Conservation (phyloP, 2,113 vertebrate genomes). For the Oreotrochilus melanogaster region DNA sequence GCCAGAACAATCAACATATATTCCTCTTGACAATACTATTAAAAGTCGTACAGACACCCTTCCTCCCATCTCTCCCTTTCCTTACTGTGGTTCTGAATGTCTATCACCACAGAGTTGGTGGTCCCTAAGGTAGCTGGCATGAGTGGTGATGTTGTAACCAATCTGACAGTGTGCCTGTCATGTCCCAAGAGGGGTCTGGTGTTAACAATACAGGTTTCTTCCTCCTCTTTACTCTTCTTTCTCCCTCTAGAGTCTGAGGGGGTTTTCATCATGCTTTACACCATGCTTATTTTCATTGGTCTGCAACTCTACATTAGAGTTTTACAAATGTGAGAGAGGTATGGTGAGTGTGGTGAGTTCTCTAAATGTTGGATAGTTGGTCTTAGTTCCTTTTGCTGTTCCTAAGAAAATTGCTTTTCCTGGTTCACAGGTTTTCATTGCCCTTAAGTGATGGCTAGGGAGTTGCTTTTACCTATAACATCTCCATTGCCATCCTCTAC, state of each 20-base stretch:
- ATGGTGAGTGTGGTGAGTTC: not conserved
- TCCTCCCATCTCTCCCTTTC: not conserved
- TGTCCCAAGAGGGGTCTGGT: not conserved
- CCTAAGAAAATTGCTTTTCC: not conserved
- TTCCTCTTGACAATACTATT: not conserved
- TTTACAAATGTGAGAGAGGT: not conserved
- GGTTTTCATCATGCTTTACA: not conserved
- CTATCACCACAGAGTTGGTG: fast-evolving
- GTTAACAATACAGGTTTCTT: not conserved
- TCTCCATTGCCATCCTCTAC: not conserved
- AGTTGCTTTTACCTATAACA: not conserved
- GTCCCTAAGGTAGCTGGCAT: not conserved
- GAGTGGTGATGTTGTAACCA: not conserved
- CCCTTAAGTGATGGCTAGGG: not conserved
- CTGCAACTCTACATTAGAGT: not conserved
- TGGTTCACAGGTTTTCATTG: not conserved
- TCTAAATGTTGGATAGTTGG: not conserved
- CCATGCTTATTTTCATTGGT: not conserved
- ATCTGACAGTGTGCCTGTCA: not conserved
- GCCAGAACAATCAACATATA: not conserved
- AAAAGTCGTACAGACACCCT: not conserved
- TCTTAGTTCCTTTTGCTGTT: not conserved
- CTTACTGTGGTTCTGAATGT: not conserved
- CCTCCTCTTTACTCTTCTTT: not conserved
- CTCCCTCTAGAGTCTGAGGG: not conserved